Conservation (phyloP, 1,140 invertebrate species). For the Mya arenaria region DNA sequence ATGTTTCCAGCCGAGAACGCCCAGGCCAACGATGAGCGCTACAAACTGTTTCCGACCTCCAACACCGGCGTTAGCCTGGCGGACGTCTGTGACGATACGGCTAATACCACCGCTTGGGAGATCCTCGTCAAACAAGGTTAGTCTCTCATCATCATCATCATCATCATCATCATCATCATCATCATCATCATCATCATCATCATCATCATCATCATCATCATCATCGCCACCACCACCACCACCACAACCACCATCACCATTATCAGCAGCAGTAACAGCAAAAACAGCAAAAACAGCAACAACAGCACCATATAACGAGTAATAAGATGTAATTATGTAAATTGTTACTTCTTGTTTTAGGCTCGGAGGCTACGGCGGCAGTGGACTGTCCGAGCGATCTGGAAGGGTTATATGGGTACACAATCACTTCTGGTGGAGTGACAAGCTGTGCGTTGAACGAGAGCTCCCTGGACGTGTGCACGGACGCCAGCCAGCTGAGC, state of each 20-base stretch:
- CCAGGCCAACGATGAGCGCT: conserved; percentile 19
- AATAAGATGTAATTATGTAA: too few species aligned
- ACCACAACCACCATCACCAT: too few species aligned
- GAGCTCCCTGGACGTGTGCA: conserved; percentile 28
- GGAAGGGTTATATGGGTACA: conserved; percentile 30
- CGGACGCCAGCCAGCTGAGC: not conserved
- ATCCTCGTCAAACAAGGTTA: conserved; percentile 24
- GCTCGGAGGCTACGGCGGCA: not conserved
- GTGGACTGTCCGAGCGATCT: conserved; percentile 7
- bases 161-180: too few species aligned
- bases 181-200: too few species aligned
- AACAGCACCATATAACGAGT: too few species aligned
- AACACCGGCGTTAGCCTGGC: not conserved
- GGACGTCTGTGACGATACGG: conserved; percentile 12
- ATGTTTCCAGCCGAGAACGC: not conserved
- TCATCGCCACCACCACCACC: too few species aligned
- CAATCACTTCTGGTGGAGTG: not conserved
- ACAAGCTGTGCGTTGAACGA: conserved; percentile 20
- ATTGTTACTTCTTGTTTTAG: too few species aligned
- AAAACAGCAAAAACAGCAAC: too few species aligned
- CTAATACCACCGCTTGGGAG: conserved; percentile 8
- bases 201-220: too few species aligned
- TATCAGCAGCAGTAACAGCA: too few species aligned
- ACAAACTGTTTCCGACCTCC: conserved; percentile 3
- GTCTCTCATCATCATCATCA: too few species aligned